Conservation (phyloP, 2,888 invertebrate genomes). For the Chaetoderma sp. region DNA sequence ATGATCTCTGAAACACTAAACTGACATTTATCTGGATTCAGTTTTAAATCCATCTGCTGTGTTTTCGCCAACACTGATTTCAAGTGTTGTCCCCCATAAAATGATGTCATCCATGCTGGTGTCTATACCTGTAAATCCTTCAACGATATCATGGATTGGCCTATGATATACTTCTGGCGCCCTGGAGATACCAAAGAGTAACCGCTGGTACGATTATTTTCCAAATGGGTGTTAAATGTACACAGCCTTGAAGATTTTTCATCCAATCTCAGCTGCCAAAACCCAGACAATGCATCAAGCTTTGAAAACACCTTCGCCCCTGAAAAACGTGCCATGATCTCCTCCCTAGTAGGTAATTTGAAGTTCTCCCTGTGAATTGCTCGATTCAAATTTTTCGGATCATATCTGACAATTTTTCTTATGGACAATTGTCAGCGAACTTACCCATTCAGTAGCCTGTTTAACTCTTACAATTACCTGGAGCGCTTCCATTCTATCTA, state of each 20-base stretch:
- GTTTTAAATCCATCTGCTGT: too few species aligned
- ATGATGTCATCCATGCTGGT: background rate
- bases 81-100: background rate
- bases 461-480: constrained; percentile 33
- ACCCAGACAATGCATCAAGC: constrained; percentile 37
- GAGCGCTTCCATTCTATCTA: constrained; percentile 30
- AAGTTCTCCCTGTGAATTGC: constrained; percentile 37
- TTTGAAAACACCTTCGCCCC: constrained; percentile 30
- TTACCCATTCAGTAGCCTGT: constrained; percentile 41
- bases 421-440: constrained; percentile 29
- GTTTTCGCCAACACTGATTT: too few species aligned
- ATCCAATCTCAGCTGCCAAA: constrained; percentile 33
- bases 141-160: background rate
- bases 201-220: constrained; percentile 10
- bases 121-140: background rate
- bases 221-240: constrained; percentile 25
- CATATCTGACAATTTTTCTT: constrained; percentile 37
- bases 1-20: too few species aligned
- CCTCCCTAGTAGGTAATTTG: constrained; percentile 38
- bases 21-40: too few species aligned
- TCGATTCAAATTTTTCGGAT: constrained; percentile 40
- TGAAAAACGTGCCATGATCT: constrained; percentile 32
- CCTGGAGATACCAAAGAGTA: constrained; percentile 23
- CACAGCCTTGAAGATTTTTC: constrained; percentile 9
- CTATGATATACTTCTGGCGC: too few species aligned